A percentile compares a stretch with the other conserved stretches of the same genome.
phyloP scores from a whole-genome alignment of 2,888 invertebrate species.

The Ctenicera cuprea region DNA sequence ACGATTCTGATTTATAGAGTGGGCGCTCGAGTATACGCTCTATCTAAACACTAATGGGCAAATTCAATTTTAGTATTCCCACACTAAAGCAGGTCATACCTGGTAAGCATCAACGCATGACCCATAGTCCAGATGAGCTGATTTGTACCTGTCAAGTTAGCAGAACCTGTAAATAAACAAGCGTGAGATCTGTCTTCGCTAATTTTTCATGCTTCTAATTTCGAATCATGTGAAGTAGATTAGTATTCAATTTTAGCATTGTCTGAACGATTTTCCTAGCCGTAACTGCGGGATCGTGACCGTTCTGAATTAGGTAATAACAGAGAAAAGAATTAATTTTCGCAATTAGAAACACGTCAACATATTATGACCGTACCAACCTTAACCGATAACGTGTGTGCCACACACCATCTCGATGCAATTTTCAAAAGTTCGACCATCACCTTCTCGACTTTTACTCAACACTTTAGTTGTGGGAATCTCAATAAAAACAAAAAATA shows the following conservation, averaged over 20 bases:
- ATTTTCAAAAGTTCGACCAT: not conserved
- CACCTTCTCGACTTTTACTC: not conserved
- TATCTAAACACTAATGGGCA: slow-evolving; percentile 50
- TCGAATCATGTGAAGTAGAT: slow-evolving; percentile 47
- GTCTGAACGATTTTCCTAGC: slow-evolving; percentile 47
- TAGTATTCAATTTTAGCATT: slow-evolving; percentile 50
- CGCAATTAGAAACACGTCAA: slow-evolving; percentile 51
- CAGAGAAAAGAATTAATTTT: slow-evolving; percentile 48
- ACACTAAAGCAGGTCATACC: slow-evolving; percentile 54
- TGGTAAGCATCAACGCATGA: slow-evolving; percentile 47
- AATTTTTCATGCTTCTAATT: slow-evolving; percentile 55
- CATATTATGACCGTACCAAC: slow-evolving; percentile 43
- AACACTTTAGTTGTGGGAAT: not conserved
- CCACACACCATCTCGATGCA: not conserved
- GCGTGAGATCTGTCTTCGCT: slow-evolving; percentile 55
- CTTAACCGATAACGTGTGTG: not conserved
- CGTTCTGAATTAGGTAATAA: slow-evolving; percentile 49
- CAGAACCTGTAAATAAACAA: slow-evolving; percentile 53
- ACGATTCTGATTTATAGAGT: slow-evolving; percentile 51
- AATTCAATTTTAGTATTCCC: slow-evolving; percentile 56
- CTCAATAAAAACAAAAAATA: not conserved
- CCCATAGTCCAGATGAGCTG: slow-evolving; percentile 53
- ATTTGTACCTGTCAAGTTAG: slow-evolving; percentile 53
- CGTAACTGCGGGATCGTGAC: slow-evolving; percentile 49
- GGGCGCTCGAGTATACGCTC: slow-evolving; percentile 35